phyloP scores from a whole-genome alignment of 1,140 invertebrate species.

The Zaprionus tsacasi region DNA sequence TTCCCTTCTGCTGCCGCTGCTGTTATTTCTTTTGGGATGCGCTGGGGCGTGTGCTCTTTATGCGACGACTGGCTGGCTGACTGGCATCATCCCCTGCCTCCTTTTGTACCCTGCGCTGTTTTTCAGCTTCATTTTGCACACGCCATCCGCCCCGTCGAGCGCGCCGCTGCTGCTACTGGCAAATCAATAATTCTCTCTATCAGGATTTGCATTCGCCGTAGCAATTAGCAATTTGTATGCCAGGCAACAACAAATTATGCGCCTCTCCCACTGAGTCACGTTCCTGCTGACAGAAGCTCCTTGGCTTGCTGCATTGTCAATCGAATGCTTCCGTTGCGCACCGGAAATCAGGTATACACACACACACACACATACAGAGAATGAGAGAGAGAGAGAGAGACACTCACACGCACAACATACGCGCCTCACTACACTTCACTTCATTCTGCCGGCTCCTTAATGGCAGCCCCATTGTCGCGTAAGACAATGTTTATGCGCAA shows the following conservation, averaged over 20 bases:
- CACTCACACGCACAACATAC: conserved; percentile 4
- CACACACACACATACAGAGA: conserved; percentile 1
- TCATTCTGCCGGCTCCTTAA: conserved; percentile 23
- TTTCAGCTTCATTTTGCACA: conserved; percentile 67
- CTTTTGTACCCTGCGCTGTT: conserved; percentile 20
- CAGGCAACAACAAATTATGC: conserved; percentile 27
- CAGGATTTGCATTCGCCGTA: conserved; percentile 62
- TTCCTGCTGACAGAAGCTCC: conserved; percentile 4
- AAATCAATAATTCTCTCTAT: conserved; percentile 80
- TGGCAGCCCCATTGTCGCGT: conserved; percentile 49
- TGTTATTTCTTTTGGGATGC: conserved; percentile 14
- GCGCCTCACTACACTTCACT: conserved; percentile 21
- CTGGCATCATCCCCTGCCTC: neutral
- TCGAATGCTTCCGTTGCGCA: conserved; percentile 75
- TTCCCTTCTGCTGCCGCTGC: neutral
- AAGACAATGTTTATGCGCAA: conserved; percentile 38
- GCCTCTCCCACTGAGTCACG: conserved; percentile 30
- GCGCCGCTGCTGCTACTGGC: conserved; percentile 24
- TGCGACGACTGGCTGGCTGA: conserved; percentile 25
- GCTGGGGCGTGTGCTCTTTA: conserved; percentile 40
- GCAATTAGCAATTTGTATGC: conserved; percentile 55
- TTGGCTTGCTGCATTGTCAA: conserved; percentile 33
- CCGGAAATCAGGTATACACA: conserved; percentile 77
- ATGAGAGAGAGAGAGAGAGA: neutral
- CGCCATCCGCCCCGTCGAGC: conserved; percentile 10